Base-by-base conservation (phyloP, 2,113 vertebrate species). In the Siniperca knerii region DNA sequence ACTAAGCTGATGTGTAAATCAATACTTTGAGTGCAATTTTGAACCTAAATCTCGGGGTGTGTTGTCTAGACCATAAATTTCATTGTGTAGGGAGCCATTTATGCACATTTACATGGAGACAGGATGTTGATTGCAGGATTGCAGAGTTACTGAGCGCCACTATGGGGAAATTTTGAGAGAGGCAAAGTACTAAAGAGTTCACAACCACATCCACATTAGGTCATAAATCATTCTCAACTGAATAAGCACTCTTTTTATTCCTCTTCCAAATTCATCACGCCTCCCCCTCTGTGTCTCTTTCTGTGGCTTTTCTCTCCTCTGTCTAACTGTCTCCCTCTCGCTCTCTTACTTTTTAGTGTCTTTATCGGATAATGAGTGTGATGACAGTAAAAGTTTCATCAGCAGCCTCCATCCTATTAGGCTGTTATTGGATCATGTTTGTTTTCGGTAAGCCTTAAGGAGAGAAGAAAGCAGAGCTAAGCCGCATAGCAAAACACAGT, bases 21-120 rank as follows among this genome's bases (percentile, higher is more conserved):
- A 96, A 95, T 96, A 96, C 58, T 89, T 91, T 88, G 86, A 93
- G 88, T 83, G 87, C 42, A 66, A 87, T 95, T 95, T 93, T 94
- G 83, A 94, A 90, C 88, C 92, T 94, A 93, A 95, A 95, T 92
- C 88, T 84, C 57, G 46, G 84, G 75, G 84, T 88, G 91, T 90
- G 90, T 95, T 94, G 76, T 69, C 81, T 93, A 90, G 86, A 40
- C 77, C 73, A 83, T 90, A 81, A 79, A 92, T 95, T 93, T 87
- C 81, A 57, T 78, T 77, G 86, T 88, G 83, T 46, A 46, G 81
- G 87, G 91, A 94, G 90, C 85, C 58, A 92, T 96, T 96, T 93
- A 90, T 91, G 83, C 86, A 77, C 91, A 93, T 94, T 96, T 94
- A 94, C 90, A 92, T 93, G 84, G 85, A 92, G 88, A 95, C 90